Percentiles rank a stretch among this genome's conserved stretches.
Conservation (phyloP, 2,797 vertebrate genomes). For the Sibirionetta formosa region DNA sequence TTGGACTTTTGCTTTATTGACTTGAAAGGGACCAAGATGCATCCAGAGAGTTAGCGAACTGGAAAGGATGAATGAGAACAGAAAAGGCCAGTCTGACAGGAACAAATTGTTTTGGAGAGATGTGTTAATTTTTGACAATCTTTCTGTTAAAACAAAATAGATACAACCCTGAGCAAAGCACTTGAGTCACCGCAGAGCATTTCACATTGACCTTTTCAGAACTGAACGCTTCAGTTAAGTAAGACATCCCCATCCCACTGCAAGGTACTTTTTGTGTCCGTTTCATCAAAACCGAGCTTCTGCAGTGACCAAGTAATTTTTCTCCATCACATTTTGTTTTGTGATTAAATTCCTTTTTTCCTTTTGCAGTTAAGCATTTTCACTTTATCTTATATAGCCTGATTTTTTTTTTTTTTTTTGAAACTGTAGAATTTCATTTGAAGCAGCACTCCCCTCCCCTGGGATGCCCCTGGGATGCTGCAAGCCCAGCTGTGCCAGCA, state of each 20-base stretch:
- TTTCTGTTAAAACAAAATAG: constrained; percentile 66
- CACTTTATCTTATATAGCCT: not conserved
- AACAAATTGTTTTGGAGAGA: constrained; percentile 70
- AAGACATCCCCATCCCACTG: constrained; percentile 27
- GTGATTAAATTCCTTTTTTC: not conserved
- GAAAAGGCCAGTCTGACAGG: constrained; percentile 71
- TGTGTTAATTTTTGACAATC: constrained; percentile 75
- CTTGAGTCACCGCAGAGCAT: not conserved
- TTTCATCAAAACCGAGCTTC: not conserved
- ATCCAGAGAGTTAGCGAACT: not conserved
- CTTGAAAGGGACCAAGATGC: constrained; percentile 3
- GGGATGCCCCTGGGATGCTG: not conserved
- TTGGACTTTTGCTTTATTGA: not conserved
- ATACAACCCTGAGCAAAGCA: constrained; percentile 67
- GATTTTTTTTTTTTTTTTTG: too few species aligned
- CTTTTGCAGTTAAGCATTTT: not conserved
- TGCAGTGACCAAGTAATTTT: not conserved
- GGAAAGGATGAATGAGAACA: constrained; percentile 51
- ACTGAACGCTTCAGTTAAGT: constrained; percentile 7
- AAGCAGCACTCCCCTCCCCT: not conserved
- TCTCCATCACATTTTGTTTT: not conserved
- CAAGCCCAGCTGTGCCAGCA: fast-evolving
- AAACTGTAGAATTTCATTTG: not conserved
- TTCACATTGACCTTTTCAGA: constrained; percentile 71
- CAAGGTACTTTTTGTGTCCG: not conserved